phyloP scores from a whole-genome alignment of 1,140 invertebrate species.

The Solenopsis invicta region DNA sequence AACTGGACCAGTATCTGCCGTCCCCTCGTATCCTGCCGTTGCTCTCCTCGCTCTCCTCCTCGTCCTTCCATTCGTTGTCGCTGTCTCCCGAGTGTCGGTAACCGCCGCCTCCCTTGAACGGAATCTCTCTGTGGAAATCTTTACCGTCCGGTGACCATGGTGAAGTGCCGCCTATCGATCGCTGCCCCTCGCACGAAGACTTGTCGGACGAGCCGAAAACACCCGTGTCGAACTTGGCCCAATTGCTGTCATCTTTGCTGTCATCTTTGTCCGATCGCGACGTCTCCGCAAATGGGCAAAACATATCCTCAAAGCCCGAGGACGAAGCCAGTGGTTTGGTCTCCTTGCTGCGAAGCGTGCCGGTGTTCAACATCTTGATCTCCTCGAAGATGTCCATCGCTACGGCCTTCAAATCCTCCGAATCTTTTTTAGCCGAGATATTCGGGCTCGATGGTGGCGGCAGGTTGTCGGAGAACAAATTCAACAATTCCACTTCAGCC shows the following conservation, averaged over 20 bases:
- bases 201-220: constrained; percentile 80
- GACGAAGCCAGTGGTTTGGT: constrained; percentile 62
- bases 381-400: constrained; percentile 85
- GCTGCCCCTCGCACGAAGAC: constrained; percentile 83
- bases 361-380: constrained; percentile 84
- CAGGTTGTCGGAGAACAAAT: constrained; percentile 82
- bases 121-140: constrained; percentile 87
- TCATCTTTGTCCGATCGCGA: constrained; percentile 78
- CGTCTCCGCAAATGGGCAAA: constrained; percentile 79
- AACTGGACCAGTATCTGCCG: constrained; percentile 71
- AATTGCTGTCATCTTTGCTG: constrained; percentile 83
- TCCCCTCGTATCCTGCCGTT: constrained; percentile 80
- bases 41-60: constrained; percentile 84
- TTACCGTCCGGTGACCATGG: constrained; percentile 93
- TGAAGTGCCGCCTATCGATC: constrained; percentile 88
- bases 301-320: constrained; percentile 82
- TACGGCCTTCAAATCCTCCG: constrained; percentile 73
- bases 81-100: constrained; percentile 85
- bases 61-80: constrained; percentile 86
- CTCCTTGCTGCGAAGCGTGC: constrained; percentile 57
- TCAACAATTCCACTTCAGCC: constrained; percentile 82
- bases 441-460: constrained; percentile 71
- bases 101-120: constrained; percentile 70
- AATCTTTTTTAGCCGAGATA: constrained; percentile 75
- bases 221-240: constrained; percentile 87